Base-by-base conservation (phyloP, 2,113 vertebrate genomes). In the Rhinopomastus cyanomelas region DNA sequence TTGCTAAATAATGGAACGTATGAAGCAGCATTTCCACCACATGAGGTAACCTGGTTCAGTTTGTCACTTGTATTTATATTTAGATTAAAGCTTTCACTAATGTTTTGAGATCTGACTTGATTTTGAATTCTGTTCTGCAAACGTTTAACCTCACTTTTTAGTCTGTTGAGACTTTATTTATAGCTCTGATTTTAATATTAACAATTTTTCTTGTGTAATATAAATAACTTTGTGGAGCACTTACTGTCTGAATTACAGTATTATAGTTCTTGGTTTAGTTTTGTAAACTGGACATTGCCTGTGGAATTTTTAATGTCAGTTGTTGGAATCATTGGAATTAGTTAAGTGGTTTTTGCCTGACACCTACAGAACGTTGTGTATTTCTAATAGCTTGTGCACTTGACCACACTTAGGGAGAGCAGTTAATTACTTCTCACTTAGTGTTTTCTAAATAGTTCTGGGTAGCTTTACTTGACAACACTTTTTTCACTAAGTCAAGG, bases 21-120 rank as follows among this genome's bases (percentile, higher is more conserved):
- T 29, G 99, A 99, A 95, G 99, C 99, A 89, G 99, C 99, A 15
- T 99, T 99, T 95, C 99, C 99, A 74, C 99, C 99, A 39, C 99
- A 99, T 88, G 99, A 99, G 98, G 99, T 99, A 97, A 96, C 57
- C 52, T 85, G 44, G 4, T 85, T 85, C 73, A 76, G 83, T 87
- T 42, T 34, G 21, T 52, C 15, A 51, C 80, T 77, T 67, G n/a
- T 27, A 11, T 91, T 85, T 17, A 14, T 68, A 16, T 72, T 76
- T 69, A 60, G 17, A 39, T 39, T 79, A 75, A 89, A 91, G 12
- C 19, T 79, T 94, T 17, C 16, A 12, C 11, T 91, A 46, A 11
- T 26, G 7, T 44, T 87, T 73, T 85, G 44, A 37, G 27, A 49
- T 61, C 17, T 49, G 55, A 26, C 13, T 37, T 84, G 29, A 29